Conservation (phyloP, 2,888 invertebrate species). For the Disparrhopalites patrizii region DNA sequence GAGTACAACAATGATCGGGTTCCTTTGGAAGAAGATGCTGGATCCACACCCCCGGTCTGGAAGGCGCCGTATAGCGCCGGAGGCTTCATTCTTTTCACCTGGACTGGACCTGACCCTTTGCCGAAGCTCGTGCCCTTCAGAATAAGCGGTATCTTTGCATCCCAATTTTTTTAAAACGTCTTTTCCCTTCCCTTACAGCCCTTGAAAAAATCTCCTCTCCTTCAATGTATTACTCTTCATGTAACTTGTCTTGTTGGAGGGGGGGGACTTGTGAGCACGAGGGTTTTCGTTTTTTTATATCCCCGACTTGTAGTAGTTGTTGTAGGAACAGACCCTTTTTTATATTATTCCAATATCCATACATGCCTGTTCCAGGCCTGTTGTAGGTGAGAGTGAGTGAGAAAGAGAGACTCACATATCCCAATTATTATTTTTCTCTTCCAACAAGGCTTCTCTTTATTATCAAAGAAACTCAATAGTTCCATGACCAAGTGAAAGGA, state of each 20-base stretch:
- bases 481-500: too few species aligned
- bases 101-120: constrained; percentile 43
- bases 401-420: too few species aligned
- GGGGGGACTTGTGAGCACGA: constrained; percentile 21
- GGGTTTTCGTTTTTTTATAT: constrained; percentile 11
- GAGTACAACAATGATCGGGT: constrained; percentile 30
- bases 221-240: constrained; percentile 19
- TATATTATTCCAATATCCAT: too few species aligned
- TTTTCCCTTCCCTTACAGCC: too few species aligned
- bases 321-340: too few species aligned
- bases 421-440: too few species aligned
- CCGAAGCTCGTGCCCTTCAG: constrained; percentile 48
- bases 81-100: constrained; percentile 35
- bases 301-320: too few species aligned
- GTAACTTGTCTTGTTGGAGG: background rate
- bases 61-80: constrained; percentile 45
- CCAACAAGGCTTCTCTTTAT: too few species aligned
- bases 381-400: too few species aligned
- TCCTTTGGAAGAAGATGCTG: constrained; percentile 27
- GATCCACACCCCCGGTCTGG: constrained; percentile 47
- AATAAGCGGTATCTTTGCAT: constrained; percentile 45
- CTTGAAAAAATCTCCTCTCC: too few species aligned
- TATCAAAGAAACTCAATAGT: too few species aligned
- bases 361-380: too few species aligned
- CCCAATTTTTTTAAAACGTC: constrained; percentile 34